phyloP scores from a whole-genome alignment of 2,888 invertebrate genomes.

The Pseudeuparius sepicola region DNA sequence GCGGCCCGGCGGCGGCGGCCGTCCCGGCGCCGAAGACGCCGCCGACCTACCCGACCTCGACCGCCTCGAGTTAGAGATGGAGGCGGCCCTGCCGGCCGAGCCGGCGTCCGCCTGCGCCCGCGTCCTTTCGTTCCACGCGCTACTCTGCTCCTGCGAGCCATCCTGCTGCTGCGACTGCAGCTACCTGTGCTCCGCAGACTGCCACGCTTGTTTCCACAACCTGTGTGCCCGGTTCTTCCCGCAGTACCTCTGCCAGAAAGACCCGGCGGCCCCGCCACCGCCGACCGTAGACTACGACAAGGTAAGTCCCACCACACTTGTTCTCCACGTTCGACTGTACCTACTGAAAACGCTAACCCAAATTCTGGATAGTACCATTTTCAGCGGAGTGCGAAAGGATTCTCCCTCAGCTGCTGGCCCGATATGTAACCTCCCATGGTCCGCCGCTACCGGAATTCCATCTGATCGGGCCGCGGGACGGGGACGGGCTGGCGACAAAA shows the following conservation, averaged over 20 bases:
- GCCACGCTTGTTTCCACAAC: slow-evolving; percentile 54
- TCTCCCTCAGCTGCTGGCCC: too few relatives aligned
- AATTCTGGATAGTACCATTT: too few relatives aligned
- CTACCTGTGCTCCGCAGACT: slow-evolving; percentile 51
- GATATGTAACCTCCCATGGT: too few relatives aligned
- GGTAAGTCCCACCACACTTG: slow-evolving; percentile 39
- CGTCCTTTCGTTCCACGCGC: slow-evolving; percentile 40
- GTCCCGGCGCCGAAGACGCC: slow-evolving; percentile 23
- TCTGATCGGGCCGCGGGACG: too few relatives aligned
- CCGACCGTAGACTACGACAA: slow-evolving; percentile 39
- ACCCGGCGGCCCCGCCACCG: slow-evolving; percentile 33
- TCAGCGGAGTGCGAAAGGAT: too few relatives aligned
- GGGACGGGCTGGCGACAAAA: too few relatives aligned
- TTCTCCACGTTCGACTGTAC: too few relatives aligned
- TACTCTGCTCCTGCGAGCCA: slow-evolving; percentile 40
- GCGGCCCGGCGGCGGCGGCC: slow-evolving; percentile 38
- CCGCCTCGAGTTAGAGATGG: slow-evolving; percentile 10
- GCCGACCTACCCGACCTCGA: slow-evolving; percentile 15
- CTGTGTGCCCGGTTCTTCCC: slow-evolving; percentile 43
- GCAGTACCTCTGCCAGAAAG: slow-evolving; percentile 39
- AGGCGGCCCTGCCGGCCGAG: slow-evolving; percentile 18
- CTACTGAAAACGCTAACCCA: too few relatives aligned
- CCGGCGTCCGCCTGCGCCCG: slow-evolving; percentile 36
- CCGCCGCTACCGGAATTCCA: too few relatives aligned
- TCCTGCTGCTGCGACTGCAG: slow-evolving; percentile 53